Conservation (phyloP, 1,140 invertebrate genomes). For the Trypoxylus dichotomus region DNA sequence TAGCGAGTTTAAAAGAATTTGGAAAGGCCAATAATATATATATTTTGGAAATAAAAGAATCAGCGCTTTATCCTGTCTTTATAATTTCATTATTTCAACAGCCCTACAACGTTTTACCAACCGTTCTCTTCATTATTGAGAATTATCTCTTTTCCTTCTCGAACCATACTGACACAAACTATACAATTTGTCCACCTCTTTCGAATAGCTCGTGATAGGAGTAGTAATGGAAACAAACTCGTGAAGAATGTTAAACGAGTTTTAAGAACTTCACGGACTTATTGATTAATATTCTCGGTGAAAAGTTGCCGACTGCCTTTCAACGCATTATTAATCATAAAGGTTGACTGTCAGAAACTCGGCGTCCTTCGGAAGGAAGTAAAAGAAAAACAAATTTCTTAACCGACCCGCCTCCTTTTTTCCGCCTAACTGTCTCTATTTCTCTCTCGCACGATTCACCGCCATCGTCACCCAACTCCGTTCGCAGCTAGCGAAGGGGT, state of each 20-base stretch:
- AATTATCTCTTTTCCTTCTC: too few relatives aligned
- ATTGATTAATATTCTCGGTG: constrained; percentile 4
- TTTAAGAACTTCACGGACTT: constrained; percentile 5
- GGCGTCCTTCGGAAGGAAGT: not conserved
- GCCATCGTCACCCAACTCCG: not conserved
- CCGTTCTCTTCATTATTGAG: too few relatives aligned
- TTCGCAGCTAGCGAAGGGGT: not conserved
- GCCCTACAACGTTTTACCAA: too few relatives aligned
- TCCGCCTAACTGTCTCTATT: not conserved
- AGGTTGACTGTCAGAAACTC: constrained; percentile 9
- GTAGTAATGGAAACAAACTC: not conserved
- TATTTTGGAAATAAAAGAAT: too few relatives aligned
- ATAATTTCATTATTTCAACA: too few relatives aligned
- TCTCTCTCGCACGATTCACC: not conserved
- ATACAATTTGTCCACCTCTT: not conserved
- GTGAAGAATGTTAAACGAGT: constrained; percentile 10
- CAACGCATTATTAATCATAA: constrained; percentile 12
- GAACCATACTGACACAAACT: not conserved
- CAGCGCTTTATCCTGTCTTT: too few relatives aligned
- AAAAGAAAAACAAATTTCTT: constrained; percentile 17
- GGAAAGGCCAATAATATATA: too few relatives aligned
- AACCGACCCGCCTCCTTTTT: not conserved
- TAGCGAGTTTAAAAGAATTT: too few relatives aligned
- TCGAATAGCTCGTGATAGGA: not conserved
- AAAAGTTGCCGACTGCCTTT: constrained; percentile 14